Evolutionary conservation across 2,797 vertebrate species (phyloP).

Genomic region (Sarcophilus harrisii): DNA sequence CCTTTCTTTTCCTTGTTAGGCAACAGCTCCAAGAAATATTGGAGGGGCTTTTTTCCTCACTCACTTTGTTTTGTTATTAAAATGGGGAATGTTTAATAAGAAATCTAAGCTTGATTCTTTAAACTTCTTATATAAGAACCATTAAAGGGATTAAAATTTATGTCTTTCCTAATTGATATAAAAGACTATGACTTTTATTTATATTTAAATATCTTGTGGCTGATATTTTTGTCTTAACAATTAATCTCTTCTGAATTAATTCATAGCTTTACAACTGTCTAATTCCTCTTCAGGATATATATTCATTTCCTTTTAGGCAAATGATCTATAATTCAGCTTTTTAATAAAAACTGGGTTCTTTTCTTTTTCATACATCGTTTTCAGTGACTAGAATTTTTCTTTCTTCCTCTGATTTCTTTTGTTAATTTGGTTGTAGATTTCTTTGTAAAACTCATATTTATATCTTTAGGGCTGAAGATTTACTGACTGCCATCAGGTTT

Average conservation of each 20-base stretch:
- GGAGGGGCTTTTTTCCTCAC: background rate
- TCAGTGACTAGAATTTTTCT: background rate
- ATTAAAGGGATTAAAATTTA: conserved; percentile 14
- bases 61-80: background rate
- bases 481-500: conserved; percentile 19
- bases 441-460: background rate
- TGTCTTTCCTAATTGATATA: background rate
- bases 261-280: background rate
- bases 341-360: background rate
- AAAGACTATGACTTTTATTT: conserved; percentile 4
- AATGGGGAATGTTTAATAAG: background rate
- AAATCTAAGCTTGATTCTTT: conserved; percentile 10
- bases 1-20: background rate
- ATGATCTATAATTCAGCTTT: background rate
- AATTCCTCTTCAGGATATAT: conserved; percentile 11
- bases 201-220: no score
- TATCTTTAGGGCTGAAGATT: background rate
- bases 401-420: conserved; percentile 8
- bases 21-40: background rate
- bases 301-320: conserved; percentile 4
- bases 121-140: background rate
- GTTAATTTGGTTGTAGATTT: background rate
- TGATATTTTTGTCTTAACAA: conserved; percentile 17
- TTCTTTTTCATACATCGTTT: conserved; percentile 30
- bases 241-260: conserved; percentile 39